These are phyloP conservation scores for Labeo catla DNA, from an alignment of 2,113 vertebrate species.

Conservation along the genomic window DNA sequence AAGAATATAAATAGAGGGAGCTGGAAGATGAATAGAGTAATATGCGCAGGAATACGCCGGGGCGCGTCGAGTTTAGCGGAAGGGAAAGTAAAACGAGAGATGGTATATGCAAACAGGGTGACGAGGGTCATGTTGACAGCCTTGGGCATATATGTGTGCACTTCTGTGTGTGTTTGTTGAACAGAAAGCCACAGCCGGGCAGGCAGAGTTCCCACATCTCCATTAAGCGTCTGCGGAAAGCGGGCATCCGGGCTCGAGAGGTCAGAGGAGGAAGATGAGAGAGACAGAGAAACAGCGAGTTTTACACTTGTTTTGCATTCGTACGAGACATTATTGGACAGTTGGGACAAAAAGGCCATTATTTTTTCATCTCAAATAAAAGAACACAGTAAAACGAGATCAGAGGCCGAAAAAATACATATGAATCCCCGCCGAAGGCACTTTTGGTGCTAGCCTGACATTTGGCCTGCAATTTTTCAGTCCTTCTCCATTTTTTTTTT, in stretches of 20 bases:
- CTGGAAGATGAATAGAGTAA: slow-evolving; percentile 45
- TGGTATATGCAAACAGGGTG: slow-evolving; percentile 47
- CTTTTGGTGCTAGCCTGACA: slow-evolving; percentile 37
- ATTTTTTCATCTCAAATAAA: slow-evolving; percentile 50
- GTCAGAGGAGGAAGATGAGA: slow-evolving; percentile 7
- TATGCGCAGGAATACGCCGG: slow-evolving; percentile 15
- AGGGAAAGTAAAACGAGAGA: slow-evolving; percentile 16
- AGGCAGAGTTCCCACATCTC: not conserved
- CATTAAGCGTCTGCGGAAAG: slow-evolving; percentile 1
- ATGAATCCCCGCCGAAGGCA: slow-evolving; percentile 14
- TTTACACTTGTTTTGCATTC: slow-evolving; percentile 46
- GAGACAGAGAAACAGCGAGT: not conserved
- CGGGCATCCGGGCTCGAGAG: not conserved
- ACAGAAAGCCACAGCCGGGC: not conserved
- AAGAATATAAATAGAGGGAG: slow-evolving; percentile 41
- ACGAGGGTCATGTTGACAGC: slow-evolving; percentile 52
- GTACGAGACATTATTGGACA: slow-evolving; percentile 48
- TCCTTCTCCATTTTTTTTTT: not conserved
- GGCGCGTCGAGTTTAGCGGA: slow-evolving; percentile 6
- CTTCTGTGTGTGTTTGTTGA: slow-evolving; percentile 37
- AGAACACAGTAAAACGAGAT: slow-evolving; percentile 38
- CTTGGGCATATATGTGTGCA: slow-evolving; percentile 30
- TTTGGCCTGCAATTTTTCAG: slow-evolving; percentile 19
- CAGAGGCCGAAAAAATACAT: slow-evolving; percentile 6
- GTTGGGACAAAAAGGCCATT: slow-evolving; percentile 44